Evolutionary conservation across 2,888 invertebrate species (phyloP), one percentile per base, ranked within the genome.

Genomic region (Melinaea marsaeus): DNA sequence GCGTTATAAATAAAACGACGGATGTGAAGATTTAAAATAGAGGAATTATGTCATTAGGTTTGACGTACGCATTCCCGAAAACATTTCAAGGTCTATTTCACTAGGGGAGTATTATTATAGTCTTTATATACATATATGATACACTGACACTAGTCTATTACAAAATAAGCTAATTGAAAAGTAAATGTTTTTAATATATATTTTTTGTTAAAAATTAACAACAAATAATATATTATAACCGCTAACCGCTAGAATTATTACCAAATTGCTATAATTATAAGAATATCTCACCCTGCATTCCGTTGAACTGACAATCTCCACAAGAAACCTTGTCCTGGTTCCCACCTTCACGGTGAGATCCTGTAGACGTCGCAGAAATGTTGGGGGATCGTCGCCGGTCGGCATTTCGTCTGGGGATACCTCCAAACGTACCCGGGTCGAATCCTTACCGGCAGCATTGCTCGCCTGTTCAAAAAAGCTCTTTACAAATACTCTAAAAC

Each of bases 261-360:
- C 46, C 3, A 46, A 2, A 4, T 13, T n/a, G 11, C 46, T 11
- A n/a, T 13, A 42, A 42, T 11, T 32, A 11, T 51, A 51, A 48
- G 13, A 48, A 32, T 37, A 45, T 61, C 84, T 79, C 83, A 96
- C 97, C 93, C 95, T 95, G 72, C 95, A 93, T 80, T 95, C 95
- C 56, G 94, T 93, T 58, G 94, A 93, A 85, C 95, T 96, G 79
- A 94, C 92, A 69, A 97, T 95, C 87, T 97, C 97, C 57, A 96
- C 95, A 57, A 97, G 92, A 77, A 97, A 94, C 73, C 97, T 92
- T 1, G 96, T 95, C 76, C 97, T 92, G 55, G 96, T 96, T 77
- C 97, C 97, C 77, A 98, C 97, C 90, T 97, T 97, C 66, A 96
- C 97, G 13, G 95, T 94, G 61, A 97, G 93, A 86, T 98, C 97